Base-by-base conservation (phyloP, 2,888 invertebrate species). In the Pyrocoelia pectoralis region DNA sequence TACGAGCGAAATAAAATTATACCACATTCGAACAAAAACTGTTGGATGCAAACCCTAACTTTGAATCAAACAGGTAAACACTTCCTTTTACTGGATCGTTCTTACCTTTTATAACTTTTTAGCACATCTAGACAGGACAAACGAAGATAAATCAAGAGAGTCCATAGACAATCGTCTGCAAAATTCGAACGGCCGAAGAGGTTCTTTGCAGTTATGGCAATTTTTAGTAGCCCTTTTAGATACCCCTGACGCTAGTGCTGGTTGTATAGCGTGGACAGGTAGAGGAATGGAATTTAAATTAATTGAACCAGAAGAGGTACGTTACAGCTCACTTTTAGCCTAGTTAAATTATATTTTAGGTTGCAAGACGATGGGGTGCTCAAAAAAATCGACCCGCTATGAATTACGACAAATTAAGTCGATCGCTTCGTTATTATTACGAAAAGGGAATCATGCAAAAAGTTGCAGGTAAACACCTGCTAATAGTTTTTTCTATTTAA, bases 361-460 rank as follows among this genome's bases (percentile, higher is more conserved):
- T 97, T 67, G 97, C 97, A 1, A 85, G 97, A 12, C 86, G 96
- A 17, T 97, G 97, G 97, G 97, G 97, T 0, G 89, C 96, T 3
- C 97, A 97, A 82, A 97, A 97, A 83, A 97, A 97, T 83, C 85
- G 97, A 0, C 97, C 97, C 0, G 97, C 97, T 0, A 97, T 97
- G 97, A 97, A 97, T 83, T 97, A 97, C 78, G 97, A 97, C 81
- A 97, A 97, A 80, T 83, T 97, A 50, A 96, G 96, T 38, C 86
- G 97, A 5, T 97, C 97, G 0, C 84, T 97, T 40, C 87, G 97
- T n/a, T 97, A 97, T 76, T 97, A 97, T 79, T 97, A 97, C 79
- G 97, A 97, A 81, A 97, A 97, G 79, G 97, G 97, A n/a, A 97
- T 97, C 75, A 97, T 97, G 96, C 97, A 97, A 82, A 97, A 97